Conservation (phyloP, 2,797 vertebrate genomes). For the Lacerta viridis region DNA sequence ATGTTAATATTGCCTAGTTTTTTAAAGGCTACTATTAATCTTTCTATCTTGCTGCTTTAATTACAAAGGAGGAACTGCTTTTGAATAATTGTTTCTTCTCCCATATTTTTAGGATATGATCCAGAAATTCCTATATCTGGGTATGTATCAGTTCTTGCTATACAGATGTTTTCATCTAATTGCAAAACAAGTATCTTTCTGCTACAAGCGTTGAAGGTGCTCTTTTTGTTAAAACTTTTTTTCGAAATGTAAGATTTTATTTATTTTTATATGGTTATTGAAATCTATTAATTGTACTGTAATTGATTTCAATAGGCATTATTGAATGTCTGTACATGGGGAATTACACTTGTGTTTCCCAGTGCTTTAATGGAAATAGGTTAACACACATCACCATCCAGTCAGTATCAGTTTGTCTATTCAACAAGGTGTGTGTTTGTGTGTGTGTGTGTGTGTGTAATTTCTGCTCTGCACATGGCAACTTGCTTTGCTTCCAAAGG, state of each 20-base stretch:
- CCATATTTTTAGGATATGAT: conserved; percentile 76
- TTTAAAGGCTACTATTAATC: not conserved
- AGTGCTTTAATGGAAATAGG: not conserved
- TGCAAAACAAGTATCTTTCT: not conserved
- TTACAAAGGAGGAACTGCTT: conserved; percentile 11
- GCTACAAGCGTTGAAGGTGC: not conserved
- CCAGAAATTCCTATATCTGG: conserved; percentile 84
- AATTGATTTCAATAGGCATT: no score
- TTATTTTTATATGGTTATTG: not conserved
- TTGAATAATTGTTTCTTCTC: conserved; percentile 66
- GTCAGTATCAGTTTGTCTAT: not conserved
- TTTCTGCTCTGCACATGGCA: not conserved
- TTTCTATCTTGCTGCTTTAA: not conserved
- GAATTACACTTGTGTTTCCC: not conserved
- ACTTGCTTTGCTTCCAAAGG: not conserved
- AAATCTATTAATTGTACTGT: no score
- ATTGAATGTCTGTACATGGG: not conserved
- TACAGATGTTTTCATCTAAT: conserved; percentile 35
- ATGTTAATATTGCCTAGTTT: not conserved
- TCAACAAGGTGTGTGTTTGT: not conserved
- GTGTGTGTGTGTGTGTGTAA: not conserved
- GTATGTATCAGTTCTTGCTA: conserved; percentile 73
- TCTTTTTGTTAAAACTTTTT: not conserved
- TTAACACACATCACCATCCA: not conserved
- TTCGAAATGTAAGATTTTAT: not conserved